Base-by-base conservation (phyloP, 2,113 vertebrate genomes). In the Sula dactylatra region DNA sequence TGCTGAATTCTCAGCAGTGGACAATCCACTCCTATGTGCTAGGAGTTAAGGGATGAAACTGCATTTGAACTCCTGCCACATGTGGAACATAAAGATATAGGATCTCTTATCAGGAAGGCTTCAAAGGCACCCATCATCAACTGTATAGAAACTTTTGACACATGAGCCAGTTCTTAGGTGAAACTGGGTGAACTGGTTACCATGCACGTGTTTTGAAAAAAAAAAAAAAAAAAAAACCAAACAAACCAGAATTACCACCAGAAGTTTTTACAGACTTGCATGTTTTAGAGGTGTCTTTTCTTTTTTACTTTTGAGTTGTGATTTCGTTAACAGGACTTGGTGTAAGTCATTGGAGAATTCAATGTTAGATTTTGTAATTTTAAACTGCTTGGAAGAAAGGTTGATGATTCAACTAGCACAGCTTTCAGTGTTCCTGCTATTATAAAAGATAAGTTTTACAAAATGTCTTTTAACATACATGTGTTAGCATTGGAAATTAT, bases 381-480 rank as follows among this genome's bases (percentile, higher is more conserved):
- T 50, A 91, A 83, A 93, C 82, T 73, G 64, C 55, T 58, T 80
- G 66, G 45, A 85, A 95, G 72, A 72, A 80, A 85, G 49, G 24
- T 67, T 59, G 86, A n/a, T 91, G 21, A 26, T 58, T 78, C 32
- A 40, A 47, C 10, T 73, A 50, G 42, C 19, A 88, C 20, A n/a
- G 47, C 40, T 67, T 92, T 83, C 40, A 49, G 47, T 88, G 36
- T 19, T 65, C 36, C 61, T 42, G 34, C 65, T 66, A 10, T 81
- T 76, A 36, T 25, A 49, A 72, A 69, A 42, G 27, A 11, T 4
- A 65, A 82, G 11, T 45, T 61, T 83, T 16, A 72, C 45, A 84
- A 69, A 82, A 52, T 21, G 3, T 79, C 16, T 69, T 81, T 76
- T 50, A 55, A 31, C 11, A 26, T 83, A 52, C 54, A 26, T 4